phyloP scores from a whole-genome alignment of 2,113 vertebrate species.

The Scortum barcoo region DNA sequence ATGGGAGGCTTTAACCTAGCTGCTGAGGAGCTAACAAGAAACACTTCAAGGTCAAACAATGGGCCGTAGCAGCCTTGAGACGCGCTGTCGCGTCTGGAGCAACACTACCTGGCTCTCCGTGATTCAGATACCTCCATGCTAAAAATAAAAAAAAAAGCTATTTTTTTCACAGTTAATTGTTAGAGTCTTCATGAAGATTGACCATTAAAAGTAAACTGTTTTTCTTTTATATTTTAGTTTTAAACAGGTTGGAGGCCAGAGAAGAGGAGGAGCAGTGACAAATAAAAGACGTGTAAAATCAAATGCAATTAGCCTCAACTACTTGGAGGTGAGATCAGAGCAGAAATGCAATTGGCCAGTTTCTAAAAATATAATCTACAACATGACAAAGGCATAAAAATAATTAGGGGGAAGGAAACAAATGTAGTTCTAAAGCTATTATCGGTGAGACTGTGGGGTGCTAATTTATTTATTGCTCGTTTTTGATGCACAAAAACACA shows the following conservation, averaged over 20 bases:
- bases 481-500: constrained; percentile 2
- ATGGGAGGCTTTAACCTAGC: constrained; percentile 30
- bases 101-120: not conserved
- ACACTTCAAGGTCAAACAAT: constrained; percentile 83
- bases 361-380: constrained; percentile 20
- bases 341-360: not conserved
- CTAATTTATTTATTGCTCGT: constrained; percentile 20
- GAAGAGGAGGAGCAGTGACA: not conserved
- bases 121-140: not conserved
- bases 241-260: not conserved
- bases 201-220: not conserved
- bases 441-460: constrained; percentile 5
- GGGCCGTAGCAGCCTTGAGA: constrained; percentile 36
- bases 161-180: not conserved
- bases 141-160: not conserved
- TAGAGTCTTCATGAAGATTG: not conserved
- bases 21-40: constrained; percentile 41
- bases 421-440: not conserved
- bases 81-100: not conserved
- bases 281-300: not conserved
- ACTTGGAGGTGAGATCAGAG: not conserved
- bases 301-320: constrained; percentile 16
- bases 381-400: constrained; percentile 2
- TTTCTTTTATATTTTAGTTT: not conserved
- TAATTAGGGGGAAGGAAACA: constrained; percentile 19